Conservation (phyloP, 2,113 vertebrate genomes). For the Leiothrix lutea region DNA sequence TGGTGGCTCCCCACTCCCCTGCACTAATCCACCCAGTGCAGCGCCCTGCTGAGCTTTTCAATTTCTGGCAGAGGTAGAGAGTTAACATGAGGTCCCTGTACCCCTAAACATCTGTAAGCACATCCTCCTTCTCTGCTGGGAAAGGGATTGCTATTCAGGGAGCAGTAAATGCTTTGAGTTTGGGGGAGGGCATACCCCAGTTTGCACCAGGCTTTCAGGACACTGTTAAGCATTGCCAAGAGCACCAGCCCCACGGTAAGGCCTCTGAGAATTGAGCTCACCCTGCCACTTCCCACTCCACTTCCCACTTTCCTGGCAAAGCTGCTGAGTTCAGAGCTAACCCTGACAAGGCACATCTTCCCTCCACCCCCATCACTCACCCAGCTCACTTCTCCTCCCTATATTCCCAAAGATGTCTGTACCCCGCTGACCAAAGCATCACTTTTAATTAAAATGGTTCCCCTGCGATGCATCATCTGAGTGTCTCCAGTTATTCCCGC, state of each 20-base stretch:
- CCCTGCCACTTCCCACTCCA: neutral
- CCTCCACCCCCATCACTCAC: neutral
- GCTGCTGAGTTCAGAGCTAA: neutral
- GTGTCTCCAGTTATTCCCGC: neutral
- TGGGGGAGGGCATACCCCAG: neutral
- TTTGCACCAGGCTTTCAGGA: neutral
- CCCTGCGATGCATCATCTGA: neutral
- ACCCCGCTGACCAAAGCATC: neutral
- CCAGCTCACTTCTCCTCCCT: neutral
- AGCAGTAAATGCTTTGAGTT: neutral
- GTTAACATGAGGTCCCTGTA: neutral
- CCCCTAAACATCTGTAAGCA: neutral
- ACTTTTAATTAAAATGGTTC: slow-evolving; percentile 25
- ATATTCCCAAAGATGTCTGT: neutral
- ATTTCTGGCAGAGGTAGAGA: neutral
- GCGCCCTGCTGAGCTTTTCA: neutral
- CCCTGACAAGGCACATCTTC: neutral
- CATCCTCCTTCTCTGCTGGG: neutral
- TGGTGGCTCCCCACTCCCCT: fast-evolving
- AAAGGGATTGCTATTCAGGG: fast-evolving
- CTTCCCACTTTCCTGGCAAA: neutral
- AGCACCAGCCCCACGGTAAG: neutral
- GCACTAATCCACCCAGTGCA: neutral
- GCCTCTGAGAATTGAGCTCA: neutral
- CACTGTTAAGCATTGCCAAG: neutral